Evolutionary conservation across 1,140 invertebrate genomes (phyloP), one percentile per base, ranked within the genome.

Genomic region (Drosophila gunungcola): DNA sequence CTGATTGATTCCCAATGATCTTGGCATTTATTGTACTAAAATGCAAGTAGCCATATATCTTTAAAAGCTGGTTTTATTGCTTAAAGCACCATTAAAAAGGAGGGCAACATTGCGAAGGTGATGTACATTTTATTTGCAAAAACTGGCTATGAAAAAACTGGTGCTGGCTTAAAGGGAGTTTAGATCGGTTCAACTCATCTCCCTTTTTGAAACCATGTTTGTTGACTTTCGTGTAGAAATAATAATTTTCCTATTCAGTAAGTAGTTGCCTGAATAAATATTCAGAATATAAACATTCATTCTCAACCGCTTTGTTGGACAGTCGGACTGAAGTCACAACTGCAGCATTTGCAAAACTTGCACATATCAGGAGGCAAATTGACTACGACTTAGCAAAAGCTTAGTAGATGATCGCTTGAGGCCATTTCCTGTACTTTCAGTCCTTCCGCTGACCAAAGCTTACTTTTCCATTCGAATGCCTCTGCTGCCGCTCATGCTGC

Each of bases 381-480:
- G 60, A 45, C 58, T 65, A 4, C 16, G 43, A 60, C 63, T 64
- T 64, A 64, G 39, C 34, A 55, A 55, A 46, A 63, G 43, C 38
- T 70, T 56, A 41, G 49, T 57, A 70, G 64, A 70, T 57, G 67
- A 70, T 70, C 67, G 42, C 52, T 42, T 29, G 64, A 13, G 46
- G 64, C 43, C 51, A 70, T 70, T 70, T 70, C 64, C 67, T 70
- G 67, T 36, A 56, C 34, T 42, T 48, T 46, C 27, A 7, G 65
- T 45, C 52, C 57, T 72, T 72, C 68, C 68, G 68, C 65, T 70
- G 65, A 45, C 21, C 49, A 13, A 34, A 49, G 67, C 27, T 69
- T 69, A 60, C 65, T 69, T 69, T 46, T 36, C 34, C 27, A 52
- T 3, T 32, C 43, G 25, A 46, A 21, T 21, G 58, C 39, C 34